These are phyloP conservation scores for Nemotelus pantherinus DNA, from an alignment of 2,888 invertebrate species.

Conservation along the genomic window DNA sequence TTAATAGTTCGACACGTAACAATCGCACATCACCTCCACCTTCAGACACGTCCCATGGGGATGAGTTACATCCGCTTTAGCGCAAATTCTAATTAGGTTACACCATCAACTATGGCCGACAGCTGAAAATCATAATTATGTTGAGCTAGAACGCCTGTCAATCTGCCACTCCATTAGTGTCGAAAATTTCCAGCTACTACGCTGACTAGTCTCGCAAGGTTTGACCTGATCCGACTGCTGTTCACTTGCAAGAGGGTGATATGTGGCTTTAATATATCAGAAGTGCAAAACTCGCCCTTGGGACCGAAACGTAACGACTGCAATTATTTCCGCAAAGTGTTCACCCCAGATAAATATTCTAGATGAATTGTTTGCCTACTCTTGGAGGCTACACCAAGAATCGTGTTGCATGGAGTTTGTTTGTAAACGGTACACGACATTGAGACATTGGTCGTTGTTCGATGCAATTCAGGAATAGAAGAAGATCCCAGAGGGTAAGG, in stretches of 20 bases:
- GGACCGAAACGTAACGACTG: slow-evolving; percentile 16
- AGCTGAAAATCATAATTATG: slow-evolving; percentile 39
- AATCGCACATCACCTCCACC: no score
- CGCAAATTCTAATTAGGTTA: slow-evolving; percentile 31
- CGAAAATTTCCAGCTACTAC: slow-evolving; percentile 42
- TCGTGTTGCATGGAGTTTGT: neutral
- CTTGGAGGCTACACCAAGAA: slow-evolving; percentile 12
- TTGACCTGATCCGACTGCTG: neutral
- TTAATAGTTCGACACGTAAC: no score
- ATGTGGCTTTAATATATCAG: slow-evolving; percentile 16
- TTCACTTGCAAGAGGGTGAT: neutral
- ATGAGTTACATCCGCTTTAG: no score
- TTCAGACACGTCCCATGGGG: no score
- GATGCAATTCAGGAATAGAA: no score
- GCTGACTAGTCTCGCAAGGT: neutral
- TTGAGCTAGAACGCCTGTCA: slow-evolving; percentile 42
- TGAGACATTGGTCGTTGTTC: neutral
- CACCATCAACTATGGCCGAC: slow-evolving; percentile 14
- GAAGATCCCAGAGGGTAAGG: no score
- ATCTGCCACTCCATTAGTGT: slow-evolving; percentile 46
- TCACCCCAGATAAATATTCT: slow-evolving; percentile 15
- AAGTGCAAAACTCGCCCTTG: slow-evolving; percentile 27
- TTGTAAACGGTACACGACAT: slow-evolving; percentile 3
- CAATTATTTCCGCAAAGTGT: slow-evolving; percentile 38
- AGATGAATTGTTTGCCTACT: slow-evolving; percentile 35